These are phyloP conservation scores for Probosciger aterrimus DNA, from an alignment of 2,113 vertebrate genomes.

Conservation along the genomic window DNA sequence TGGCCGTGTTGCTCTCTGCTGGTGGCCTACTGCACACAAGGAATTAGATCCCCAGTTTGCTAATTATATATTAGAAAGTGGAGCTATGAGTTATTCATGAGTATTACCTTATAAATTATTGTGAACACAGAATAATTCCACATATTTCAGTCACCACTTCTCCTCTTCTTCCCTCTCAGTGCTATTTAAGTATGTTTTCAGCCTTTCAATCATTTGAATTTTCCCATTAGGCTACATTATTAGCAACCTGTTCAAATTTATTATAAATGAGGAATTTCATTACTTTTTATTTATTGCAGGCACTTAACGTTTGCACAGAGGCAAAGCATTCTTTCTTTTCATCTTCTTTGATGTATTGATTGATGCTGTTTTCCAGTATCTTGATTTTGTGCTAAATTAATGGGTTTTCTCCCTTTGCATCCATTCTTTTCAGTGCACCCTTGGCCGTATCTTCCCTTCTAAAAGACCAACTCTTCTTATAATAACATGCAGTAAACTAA, in stretches of 20 bases:
- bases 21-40: not conserved
- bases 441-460: not conserved
- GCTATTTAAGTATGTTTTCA: not conserved
- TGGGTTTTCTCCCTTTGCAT: not conserved
- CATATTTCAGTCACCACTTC: not conserved
- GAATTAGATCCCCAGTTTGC: not conserved
- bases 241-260: conserved; percentile 17
- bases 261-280: conserved; percentile 28
- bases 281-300: conserved; percentile 27
- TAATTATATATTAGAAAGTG: not conserved
- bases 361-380: not conserved
- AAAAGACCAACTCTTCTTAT: not conserved
- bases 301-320: conserved; percentile 38
- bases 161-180: not conserved
- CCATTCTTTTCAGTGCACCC: not conserved
- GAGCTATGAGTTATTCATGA: not conserved
- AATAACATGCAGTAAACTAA: not conserved
- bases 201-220: conserved; percentile 12
- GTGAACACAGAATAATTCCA: not conserved
- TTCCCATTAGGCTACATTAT: conserved; percentile 26
- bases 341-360: not conserved
- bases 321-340: not conserved
- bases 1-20: not conserved
- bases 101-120: not conserved
- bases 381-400: not conserved